Conservation (phyloP, 2,888 invertebrate genomes). For the Nemapogon koenigi region DNA sequence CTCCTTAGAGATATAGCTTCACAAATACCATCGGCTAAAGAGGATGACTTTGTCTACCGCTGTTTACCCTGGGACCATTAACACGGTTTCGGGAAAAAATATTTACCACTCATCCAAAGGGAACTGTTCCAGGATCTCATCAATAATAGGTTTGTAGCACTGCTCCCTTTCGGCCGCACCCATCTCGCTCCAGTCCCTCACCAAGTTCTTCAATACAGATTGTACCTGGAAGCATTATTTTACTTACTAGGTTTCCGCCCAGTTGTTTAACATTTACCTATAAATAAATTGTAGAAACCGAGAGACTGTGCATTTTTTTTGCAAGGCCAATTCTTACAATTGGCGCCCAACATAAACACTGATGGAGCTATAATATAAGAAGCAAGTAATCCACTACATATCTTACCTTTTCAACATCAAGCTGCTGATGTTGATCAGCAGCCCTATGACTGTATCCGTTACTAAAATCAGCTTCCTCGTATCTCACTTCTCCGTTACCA, state of each 20-base stretch:
- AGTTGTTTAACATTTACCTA: too few species aligned
- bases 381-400: neutral
- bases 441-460: slow-evolving; percentile 18
- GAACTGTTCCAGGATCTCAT: slow-evolving; percentile 78
- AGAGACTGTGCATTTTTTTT: neutral
- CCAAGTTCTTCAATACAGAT: slow-evolving; percentile 92
- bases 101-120: slow-evolving; percentile 68
- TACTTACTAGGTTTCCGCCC: neutral
- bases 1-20: too few species aligned
- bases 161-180: slow-evolving; percentile 83
- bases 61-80: too few species aligned
- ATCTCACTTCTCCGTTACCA: slow-evolving; percentile 41
- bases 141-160: slow-evolving; percentile 90
- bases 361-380: neutral
- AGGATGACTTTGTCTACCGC: too few species aligned
- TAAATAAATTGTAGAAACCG: neutral
- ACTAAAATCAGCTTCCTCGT: slow-evolving; percentile 33
- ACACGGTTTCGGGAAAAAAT: neutral
- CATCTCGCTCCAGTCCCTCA: slow-evolving; percentile 94
- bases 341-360: neutral
- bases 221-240: slow-evolving; percentile 69
- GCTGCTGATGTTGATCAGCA: slow-evolving; percentile 42
- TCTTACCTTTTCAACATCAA: slow-evolving; percentile 53
- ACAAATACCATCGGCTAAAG: too few species aligned
- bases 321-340: neutral